A percentile compares a stretch with the other conserved stretches of the same genome.
phyloP scores from a whole-genome alignment of 2,797 vertebrate species.

The Sternotherus odoratus region DNA sequence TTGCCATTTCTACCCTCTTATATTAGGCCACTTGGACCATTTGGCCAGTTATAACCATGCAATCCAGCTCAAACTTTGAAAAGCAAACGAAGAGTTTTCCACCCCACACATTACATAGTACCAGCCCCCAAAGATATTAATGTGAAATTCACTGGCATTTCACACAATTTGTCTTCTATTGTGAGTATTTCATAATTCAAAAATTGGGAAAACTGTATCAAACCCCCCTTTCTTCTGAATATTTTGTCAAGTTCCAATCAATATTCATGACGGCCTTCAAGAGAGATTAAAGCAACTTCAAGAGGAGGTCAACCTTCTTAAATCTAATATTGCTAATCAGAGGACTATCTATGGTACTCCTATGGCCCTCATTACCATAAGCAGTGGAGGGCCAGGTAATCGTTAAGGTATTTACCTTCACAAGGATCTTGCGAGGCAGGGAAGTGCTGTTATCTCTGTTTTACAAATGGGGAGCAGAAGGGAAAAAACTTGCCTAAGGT shows the following conservation, averaged over 20 bases:
- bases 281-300: conserved; percentile 94
- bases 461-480: neutral
- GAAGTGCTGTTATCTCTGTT: neutral
- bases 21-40: neutral
- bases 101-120: neutral
- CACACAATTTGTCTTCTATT: neutral
- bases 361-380: neutral
- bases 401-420: neutral
- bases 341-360: neutral
- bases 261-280: conserved; percentile 80
- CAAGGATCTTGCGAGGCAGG: neutral
- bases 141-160: neutral
- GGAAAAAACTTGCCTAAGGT: neutral
- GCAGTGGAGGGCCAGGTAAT: neutral
- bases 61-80: neutral
- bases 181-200: neutral
- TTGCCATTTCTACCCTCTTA: neutral
- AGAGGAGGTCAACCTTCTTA: conserved; percentile 93
- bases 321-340: conserved; percentile 86
- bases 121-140: neutral
- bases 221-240: neutral
- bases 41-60: neutral
- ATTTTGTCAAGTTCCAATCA: neutral
- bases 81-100: neutral
- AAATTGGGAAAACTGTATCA: neutral